Evolutionary conservation across 2,888 invertebrate genomes (phyloP), one percentile per base, ranked within the genome.

Genomic region (Brachypterus glaber): DNA sequence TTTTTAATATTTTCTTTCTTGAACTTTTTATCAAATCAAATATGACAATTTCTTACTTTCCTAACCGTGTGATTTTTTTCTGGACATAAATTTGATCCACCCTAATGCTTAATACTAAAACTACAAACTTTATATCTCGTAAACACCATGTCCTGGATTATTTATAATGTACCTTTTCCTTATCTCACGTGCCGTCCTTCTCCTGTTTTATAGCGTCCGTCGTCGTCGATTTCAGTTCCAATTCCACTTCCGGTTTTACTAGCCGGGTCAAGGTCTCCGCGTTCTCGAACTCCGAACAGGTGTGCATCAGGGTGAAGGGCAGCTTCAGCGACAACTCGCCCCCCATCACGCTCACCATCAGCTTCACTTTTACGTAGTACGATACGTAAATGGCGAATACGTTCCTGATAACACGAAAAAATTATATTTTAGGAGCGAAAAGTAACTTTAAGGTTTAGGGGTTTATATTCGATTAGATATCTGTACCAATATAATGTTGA

Each of bases 381-480:
- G 88, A 87, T 7, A 90, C 89, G 67, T 89, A 89, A 51, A 90
- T 90, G 36, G 89, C 89, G 55, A 89, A 89, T 0, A 85, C 87
- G 62, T 89, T 89, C 41, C 87, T 27, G 12, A 21, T 21, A 21
- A 21, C 5, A n/a, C n/a, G n/a, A n/a, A n/a, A n/a, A n/a, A n/a
- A n/a, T n/a, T n/a, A n/a, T n/a, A n/a, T n/a, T n/a, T n/a, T n/a
- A n/a, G n/a, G n/a, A n/a, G n/a, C n/a, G n/a, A n/a, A n/a, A n/a
- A n/a, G n/a, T n/a, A n/a, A n/a, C n/a, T n/a, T n/a, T n/a, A n/a
- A n/a, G n/a, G n/a, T n/a, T n/a, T n/a, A n/a, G n/a, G n/a, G n/a
- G n/a, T n/a, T n/a, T n/a, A n/a, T n/a, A n/a, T n/a, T n/a, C n/a
- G n/a, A n/a, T n/a, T n/a, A n/a, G n/a, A n/a, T n/a, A n/a, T n/a